These are phyloP conservation scores for Eupithecia subumbrata DNA, from an alignment of 2,888 invertebrate genomes.

Conservation along the genomic window DNA sequence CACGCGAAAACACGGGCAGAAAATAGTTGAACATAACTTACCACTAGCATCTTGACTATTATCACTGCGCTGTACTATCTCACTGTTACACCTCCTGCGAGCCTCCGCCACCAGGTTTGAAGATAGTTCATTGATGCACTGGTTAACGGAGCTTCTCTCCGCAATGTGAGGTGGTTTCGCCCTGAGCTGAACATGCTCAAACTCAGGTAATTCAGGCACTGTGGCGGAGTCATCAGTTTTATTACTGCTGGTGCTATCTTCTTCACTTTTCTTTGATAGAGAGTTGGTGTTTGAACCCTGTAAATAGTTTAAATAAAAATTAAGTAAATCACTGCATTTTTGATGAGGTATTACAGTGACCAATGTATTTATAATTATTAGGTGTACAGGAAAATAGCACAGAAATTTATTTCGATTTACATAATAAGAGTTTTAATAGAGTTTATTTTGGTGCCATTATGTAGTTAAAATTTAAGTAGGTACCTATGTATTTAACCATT, in stretches of 20 bases:
- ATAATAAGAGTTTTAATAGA: neutral
- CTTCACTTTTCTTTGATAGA: constrained; percentile 72
- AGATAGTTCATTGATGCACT: constrained; percentile 89
- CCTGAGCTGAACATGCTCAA: constrained; percentile 74
- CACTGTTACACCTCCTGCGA: constrained; percentile 79
- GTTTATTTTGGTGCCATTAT: neutral
- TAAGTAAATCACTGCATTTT: neutral
- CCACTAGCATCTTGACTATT: constrained; percentile 70
- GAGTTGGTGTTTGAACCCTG: constrained; percentile 74
- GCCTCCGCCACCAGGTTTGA: constrained; percentile 78
- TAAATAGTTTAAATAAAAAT: constrained; percentile 14
- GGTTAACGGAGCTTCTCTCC: constrained; percentile 83
- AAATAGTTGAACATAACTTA: constrained; percentile 44
- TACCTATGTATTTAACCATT: neutral
- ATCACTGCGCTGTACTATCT: constrained; percentile 76
- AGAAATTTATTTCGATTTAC: neutral
- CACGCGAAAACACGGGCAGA: neutral
- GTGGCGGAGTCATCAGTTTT: constrained; percentile 68
- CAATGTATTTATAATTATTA: neutral
- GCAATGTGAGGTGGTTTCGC: constrained; percentile 67
- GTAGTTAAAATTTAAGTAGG: neutral
- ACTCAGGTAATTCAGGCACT: constrained; percentile 60
- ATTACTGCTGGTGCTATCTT: constrained; percentile 61
- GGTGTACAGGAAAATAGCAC: neutral
- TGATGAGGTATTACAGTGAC: neutral